Percentiles rank a stretch among this genome's conserved stretches.
These are phyloP conservation scores for Lineus longissimus DNA, from an alignment of 1,140 invertebrate species.

Conservation along the genomic window DNA sequence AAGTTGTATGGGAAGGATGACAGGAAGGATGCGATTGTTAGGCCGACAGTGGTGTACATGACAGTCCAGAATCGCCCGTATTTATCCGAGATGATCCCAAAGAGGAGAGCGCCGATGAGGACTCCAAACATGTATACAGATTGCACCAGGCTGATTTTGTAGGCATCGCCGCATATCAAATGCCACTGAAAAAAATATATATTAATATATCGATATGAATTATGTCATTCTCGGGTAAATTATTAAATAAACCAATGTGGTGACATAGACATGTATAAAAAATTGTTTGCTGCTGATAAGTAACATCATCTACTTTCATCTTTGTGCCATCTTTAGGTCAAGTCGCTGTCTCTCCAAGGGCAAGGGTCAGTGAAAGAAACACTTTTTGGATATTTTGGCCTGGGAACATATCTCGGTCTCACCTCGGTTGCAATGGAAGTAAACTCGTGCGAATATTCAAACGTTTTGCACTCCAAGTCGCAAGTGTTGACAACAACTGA, in stretches of 20 bases:
- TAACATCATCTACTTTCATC: not conserved
- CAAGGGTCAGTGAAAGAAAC: not conserved
- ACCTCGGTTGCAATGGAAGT: conserved; percentile 20
- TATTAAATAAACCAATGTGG: not conserved
- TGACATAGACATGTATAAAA: not conserved
- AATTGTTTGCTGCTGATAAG: not conserved
- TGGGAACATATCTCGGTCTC: not conserved
- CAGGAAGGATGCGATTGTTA: not conserved
- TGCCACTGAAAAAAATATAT: conserved; percentile 14
- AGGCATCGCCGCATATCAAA: conserved; percentile 16
- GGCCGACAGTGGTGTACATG: not conserved
- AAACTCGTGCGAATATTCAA: conserved; percentile 11
- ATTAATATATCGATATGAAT: not conserved
- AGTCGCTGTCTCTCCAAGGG: too few relatives aligned
- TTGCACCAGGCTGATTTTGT: conserved; percentile 19
- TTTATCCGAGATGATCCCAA: conserved; percentile 16
- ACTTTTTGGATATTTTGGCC: not conserved
- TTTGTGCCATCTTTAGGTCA: too few relatives aligned
- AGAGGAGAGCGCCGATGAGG: conserved; percentile 15
- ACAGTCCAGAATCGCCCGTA: conserved; percentile 15
- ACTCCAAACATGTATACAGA: conserved; percentile 19
- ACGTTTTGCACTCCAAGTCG: not conserved
- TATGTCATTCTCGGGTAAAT: not conserved
- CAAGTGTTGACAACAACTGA: not conserved
- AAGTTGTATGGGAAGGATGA: not conserved